Evolutionary conservation across 2,113 vertebrate genomes (phyloP).

Genomic region (Lucifuga dentata): DNA sequence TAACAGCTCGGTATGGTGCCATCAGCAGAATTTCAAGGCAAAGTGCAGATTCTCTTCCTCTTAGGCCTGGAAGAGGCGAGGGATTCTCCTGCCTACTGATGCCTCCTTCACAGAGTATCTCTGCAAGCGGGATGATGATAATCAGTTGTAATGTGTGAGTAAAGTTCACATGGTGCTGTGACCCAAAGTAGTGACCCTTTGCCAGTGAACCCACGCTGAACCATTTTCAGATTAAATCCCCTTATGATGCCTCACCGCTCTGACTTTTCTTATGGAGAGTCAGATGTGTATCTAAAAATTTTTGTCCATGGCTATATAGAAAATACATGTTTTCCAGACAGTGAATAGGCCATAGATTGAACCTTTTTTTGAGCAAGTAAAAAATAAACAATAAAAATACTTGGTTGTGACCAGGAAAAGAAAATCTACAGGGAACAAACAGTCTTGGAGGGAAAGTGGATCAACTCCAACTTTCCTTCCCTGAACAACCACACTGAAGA

Average conservation of each 20-base stretch:
- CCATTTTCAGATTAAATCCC: background rate
- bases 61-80: background rate
- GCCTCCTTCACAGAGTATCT: constrained; percentile 2
- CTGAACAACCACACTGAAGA: background rate
- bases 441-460: background rate
- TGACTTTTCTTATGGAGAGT: background rate
- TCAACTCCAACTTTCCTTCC: background rate
- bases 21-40: constrained; percentile 21
- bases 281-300: background rate
- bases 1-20: background rate
- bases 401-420: constrained; percentile 5
- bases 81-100: background rate
- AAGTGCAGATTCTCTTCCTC: constrained; percentile 19
- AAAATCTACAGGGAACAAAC: constrained; percentile 20
- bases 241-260: constrained; percentile 13
- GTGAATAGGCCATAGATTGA: too few species aligned
- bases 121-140: constrained; percentile 11
- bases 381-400: too few species aligned
- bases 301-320: constrained; percentile 11
- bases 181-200: constrained; percentile 19
- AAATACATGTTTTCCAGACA: background rate
- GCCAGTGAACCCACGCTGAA: constrained; percentile 9
- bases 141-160: background rate
- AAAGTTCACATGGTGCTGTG: background rate
- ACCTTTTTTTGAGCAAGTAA: too few species aligned